Evolutionary conservation across 2,797 vertebrate species (phyloP).

Genomic region (Chelonia mydas): DNA sequence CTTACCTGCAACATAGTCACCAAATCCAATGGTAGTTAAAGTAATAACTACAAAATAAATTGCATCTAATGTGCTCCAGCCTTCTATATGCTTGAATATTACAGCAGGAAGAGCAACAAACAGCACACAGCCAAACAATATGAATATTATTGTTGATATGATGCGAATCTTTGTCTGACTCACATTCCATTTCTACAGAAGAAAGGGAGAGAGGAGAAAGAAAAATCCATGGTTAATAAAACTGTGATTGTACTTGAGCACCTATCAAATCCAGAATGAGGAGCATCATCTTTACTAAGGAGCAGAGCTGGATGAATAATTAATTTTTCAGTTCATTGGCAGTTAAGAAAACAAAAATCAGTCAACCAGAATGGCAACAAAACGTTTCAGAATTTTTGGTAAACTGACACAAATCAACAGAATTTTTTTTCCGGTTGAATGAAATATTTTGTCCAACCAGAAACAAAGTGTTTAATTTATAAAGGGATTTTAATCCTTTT

Average conservation of each 20-base stretch:
- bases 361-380: neutral
- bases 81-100: slow-evolving; percentile 98
- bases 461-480: neutral
- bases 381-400: neutral
- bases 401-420: neutral
- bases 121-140: slow-evolving; percentile 95
- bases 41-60: slow-evolving; percentile 99
- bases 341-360: neutral
- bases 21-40: slow-evolving; percentile 97
- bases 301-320: neutral
- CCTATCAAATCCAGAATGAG: neutral
- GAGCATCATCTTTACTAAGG: neutral
- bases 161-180: slow-evolving; percentile 98
- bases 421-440: neutral
- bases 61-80: slow-evolving; percentile 95
- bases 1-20: slow-evolving; percentile 97
- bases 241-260: neutral
- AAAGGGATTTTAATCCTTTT: neutral
- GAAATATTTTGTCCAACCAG: neutral
- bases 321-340: neutral
- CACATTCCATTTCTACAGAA: slow-evolving; percentile 94
- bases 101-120: slow-evolving; percentile 96
- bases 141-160: slow-evolving; percentile 97
- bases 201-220: slow-evolving; percentile 42
- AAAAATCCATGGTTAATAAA: slow-evolving; percentile 9